These are phyloP conservation scores for Urosaurus nigricauda DNA, from an alignment of 2,797 vertebrate species.

Conservation along the genomic window DNA sequence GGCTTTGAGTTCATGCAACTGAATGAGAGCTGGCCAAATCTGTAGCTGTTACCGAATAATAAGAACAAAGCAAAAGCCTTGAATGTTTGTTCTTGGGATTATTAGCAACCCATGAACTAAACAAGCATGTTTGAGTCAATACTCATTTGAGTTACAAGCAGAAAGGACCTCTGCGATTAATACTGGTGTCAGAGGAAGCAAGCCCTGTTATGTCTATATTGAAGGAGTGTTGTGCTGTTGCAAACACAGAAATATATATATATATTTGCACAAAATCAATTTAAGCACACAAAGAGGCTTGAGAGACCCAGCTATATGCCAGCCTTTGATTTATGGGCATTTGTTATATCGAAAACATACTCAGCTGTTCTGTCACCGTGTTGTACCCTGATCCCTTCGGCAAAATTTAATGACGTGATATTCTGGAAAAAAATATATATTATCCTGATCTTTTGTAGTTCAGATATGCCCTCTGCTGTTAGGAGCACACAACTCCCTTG, in stretches of 20 bases:
- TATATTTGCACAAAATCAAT: not conserved
- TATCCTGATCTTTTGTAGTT: not conserved
- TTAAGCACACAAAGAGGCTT: not conserved
- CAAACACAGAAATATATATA: not conserved
- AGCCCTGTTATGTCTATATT: not conserved
- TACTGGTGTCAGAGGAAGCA: not conserved
- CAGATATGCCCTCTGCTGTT: slow-evolving; percentile 5
- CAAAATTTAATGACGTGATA: not conserved
- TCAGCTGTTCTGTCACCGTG: not conserved
- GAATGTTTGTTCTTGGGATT: not conserved
- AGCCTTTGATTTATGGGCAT: not conserved
- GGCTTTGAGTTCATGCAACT: not conserved
- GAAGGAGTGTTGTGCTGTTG: not conserved
- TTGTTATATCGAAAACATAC: not conserved
- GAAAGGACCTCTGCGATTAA: not conserved
- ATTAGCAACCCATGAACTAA: not conserved
- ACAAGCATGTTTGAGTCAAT: not conserved
- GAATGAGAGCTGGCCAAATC: not conserved
- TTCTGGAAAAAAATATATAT: not conserved
- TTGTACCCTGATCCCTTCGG: not conserved
- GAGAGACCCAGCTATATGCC: too few relatives aligned
- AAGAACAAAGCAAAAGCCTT: too few relatives aligned
- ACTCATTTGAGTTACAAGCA: not conserved
- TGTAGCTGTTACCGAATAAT: not conserved
- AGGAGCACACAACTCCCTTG: not conserved